Evolutionary conservation across 1,140 invertebrate species (phyloP).

Genomic region (Drosophila navojoa): DNA sequence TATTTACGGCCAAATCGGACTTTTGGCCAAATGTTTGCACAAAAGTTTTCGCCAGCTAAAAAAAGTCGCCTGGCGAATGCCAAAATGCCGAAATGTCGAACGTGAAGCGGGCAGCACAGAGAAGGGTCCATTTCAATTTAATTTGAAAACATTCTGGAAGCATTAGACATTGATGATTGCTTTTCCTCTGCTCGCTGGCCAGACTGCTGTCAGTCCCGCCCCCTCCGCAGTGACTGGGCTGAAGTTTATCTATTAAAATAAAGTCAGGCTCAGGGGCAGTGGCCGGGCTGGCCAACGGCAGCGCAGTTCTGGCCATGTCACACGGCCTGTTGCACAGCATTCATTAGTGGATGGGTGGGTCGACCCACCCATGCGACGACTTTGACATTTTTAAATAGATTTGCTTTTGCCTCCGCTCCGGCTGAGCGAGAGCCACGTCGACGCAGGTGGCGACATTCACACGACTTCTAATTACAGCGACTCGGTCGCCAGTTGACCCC

Average conservation of each 20-base stretch:
- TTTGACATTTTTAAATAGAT: slow-evolving; percentile 78
- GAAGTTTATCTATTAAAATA: slow-evolving; percentile 74
- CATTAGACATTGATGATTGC: slow-evolving; percentile 40
- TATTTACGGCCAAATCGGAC: slow-evolving; percentile 42
- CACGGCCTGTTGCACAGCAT: slow-evolving; percentile 56
- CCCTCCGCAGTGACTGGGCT: slow-evolving; percentile 23
- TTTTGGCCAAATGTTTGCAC: slow-evolving; percentile 40
- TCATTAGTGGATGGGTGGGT: slow-evolving; percentile 17
- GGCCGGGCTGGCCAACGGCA: not conserved
- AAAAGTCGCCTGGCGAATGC: slow-evolving; percentile 21
- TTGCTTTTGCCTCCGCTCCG: slow-evolving; percentile 45
- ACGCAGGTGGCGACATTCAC: slow-evolving; percentile 72
- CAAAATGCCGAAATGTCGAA: not conserved
- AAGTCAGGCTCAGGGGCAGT: not conserved
- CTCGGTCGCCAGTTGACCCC: not conserved
- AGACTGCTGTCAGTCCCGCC: slow-evolving; percentile 19
- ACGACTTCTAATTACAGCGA: slow-evolving; percentile 61
- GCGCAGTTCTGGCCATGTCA: slow-evolving; percentile 42
- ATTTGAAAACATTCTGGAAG: slow-evolving; percentile 46
- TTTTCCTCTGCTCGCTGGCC: slow-evolving; percentile 47
- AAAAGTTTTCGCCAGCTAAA: slow-evolving; percentile 28
- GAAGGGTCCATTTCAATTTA: slow-evolving; percentile 61
- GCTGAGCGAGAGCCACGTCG: slow-evolving; percentile 66
- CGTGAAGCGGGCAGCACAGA: not conserved
- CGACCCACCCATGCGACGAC: slow-evolving; percentile 22